A percentile compares a stretch with the other conserved stretches of the same genome.
Evolutionary conservation across 2,797 vertebrate species (phyloP).

Genomic region (Alfaro cultratus): DNA sequence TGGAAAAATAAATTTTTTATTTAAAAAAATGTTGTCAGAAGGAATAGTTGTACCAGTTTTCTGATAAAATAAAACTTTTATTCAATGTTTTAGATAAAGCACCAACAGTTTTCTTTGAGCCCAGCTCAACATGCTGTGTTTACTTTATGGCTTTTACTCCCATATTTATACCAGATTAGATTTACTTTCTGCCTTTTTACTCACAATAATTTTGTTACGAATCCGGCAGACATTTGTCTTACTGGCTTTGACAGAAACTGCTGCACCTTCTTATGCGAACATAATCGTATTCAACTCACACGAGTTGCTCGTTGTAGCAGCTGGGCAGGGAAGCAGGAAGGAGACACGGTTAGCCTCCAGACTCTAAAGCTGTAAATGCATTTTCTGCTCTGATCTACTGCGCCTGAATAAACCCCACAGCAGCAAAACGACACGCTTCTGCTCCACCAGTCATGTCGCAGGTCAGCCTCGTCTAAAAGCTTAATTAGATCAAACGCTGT

Average conservation of each 20-base stretch:
- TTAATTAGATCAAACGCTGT: conserved; percentile 71
- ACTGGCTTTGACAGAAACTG: conserved; percentile 1
- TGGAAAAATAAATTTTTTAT: too few relatives aligned
- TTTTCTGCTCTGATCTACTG: conserved; percentile 59
- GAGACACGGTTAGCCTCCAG: conserved; percentile 44
- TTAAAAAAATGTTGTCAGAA: too few relatives aligned
- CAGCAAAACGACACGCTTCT: conserved; percentile 57
- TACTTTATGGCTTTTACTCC: neutral
- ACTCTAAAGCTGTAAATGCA: conserved; percentile 55
- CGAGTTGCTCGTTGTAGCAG: conserved; percentile 28
- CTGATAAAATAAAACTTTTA: neutral
- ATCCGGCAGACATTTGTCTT: conserved; percentile 9
- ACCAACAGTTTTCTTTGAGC: neutral
- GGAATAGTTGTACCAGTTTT: neutral
- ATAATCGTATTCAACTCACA: conserved; percentile 26
- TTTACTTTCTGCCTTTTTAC: conserved; percentile 16
- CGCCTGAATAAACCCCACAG: conserved; percentile 54
- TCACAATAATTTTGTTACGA: conserved; percentile 4
- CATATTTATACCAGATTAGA: neutral
- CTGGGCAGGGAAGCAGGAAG: conserved; percentile 38
- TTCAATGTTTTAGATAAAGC: neutral
- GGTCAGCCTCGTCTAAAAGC: conserved; percentile 53
- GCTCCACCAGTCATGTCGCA: conserved; percentile 61
- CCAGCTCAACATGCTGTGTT: neutral
- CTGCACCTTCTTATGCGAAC: conserved; percentile 22